Conservation (phyloP, 2,797 vertebrate genomes). For the Hoplostethus atlanticus region DNA sequence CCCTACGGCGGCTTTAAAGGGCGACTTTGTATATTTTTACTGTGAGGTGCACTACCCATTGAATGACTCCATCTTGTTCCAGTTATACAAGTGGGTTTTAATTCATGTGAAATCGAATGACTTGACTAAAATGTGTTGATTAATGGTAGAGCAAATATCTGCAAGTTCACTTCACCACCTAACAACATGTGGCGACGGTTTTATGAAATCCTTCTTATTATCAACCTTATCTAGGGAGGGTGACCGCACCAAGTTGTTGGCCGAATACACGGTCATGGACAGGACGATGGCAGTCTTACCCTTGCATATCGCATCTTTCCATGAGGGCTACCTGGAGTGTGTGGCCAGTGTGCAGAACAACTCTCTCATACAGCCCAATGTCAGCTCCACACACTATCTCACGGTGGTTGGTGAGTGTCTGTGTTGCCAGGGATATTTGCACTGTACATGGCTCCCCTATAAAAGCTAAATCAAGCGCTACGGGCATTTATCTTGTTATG, state of each 20-base stretch:
- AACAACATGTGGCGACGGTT: neutral
- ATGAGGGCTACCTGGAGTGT: conserved; percentile 71
- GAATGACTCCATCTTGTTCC: conserved; percentile 48
- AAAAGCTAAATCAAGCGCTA: too few relatives aligned
- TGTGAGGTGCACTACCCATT: conserved; percentile 49
- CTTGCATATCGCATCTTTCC: rapidly evolving
- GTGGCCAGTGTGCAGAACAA: conserved; percentile 70
- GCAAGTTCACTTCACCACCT: neutral
- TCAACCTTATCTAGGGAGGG: conserved; percentile 38
- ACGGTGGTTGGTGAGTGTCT: too few relatives aligned
- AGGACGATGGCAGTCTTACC: neutral
- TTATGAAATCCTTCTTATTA: neutral
- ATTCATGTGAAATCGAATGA: neutral
- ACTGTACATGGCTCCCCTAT: too few relatives aligned
- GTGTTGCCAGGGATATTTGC: too few relatives aligned
- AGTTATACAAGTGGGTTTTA: conserved; percentile 68
- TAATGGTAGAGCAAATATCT: neutral
- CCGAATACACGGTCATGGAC: neutral
- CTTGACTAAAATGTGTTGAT: neutral
- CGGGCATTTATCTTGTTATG: too few relatives aligned
- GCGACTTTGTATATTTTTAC: rapidly evolving
- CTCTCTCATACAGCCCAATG: too few relatives aligned
- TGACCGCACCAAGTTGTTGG: neutral
- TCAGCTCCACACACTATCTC: too few relatives aligned
- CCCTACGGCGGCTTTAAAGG: conserved; percentile 42